Percentiles rank a stretch among this genome's conserved stretches.
phyloP scores from a whole-genome alignment of 2,797 vertebrate genomes.

The Rhynchotus rufescens region DNA sequence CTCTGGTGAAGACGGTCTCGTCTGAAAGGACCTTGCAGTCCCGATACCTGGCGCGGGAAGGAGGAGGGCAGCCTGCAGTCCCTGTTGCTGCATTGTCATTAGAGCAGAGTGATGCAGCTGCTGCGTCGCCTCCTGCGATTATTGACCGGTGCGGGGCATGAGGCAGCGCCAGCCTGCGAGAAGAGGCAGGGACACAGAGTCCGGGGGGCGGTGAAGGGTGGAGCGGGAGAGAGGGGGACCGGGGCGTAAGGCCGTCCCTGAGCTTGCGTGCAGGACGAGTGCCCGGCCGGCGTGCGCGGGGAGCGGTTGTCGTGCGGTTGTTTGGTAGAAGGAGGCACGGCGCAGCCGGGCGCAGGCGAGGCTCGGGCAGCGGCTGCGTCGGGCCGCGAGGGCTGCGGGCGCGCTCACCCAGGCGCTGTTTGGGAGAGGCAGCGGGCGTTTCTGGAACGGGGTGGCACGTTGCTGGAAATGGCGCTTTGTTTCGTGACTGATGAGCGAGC shows the following conservation, averaged over 20 bases:
- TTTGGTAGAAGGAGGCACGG: neutral
- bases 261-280: neutral
- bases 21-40: neutral
- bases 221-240: neutral
- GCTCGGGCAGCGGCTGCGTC: neutral
- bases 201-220: neutral
- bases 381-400: too few relatives aligned
- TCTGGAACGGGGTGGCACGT: rapidly evolving
- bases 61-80: neutral
- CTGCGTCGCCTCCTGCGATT: rapidly evolving
- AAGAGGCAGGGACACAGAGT: neutral
- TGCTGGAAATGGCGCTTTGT: too few relatives aligned
- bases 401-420: rapidly evolving
- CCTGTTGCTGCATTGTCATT: neutral
- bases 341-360: neutral
- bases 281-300: rapidly evolving
- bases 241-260: neutral
- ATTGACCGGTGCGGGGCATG: neutral
- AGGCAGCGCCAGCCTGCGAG: neutral
- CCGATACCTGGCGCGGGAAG: neutral
- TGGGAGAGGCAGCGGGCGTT: neutral
- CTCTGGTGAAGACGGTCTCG: neutral
- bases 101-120: neutral
- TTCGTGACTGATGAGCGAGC: neutral
- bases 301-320: neutral